Base-by-base conservation (phyloP, 2,888 invertebrate species). In the Trimorus sp. region DNA sequence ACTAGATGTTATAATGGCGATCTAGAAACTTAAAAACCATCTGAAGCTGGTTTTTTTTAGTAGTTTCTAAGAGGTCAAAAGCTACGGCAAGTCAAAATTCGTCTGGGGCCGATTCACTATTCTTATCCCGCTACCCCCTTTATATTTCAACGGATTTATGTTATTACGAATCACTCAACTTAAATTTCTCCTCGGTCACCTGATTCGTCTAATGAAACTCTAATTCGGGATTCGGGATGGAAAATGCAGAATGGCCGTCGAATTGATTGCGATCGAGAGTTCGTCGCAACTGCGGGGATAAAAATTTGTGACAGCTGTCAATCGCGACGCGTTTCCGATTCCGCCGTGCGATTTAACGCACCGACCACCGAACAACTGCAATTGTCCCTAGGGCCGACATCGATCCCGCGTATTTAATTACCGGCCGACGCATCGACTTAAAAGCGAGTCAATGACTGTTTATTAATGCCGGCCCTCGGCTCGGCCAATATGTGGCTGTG, bases 401-500 rank as follows among this genome's bases (percentile, higher is more conserved):
- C 75, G 75, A 78, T 48, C 12, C 51, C 16, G 60, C 58, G 75
- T 71, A 73, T 81, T 81, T 83, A 83, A 83, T 81, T 79, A 83
- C 79, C 69, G 76, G 68, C 71, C 77, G 65, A 75, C 42, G 73
- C 63, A 70, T 76, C 73, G 79, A 79, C 81, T 84, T 82, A 79
- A 84, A 84, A 82, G 71, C 74, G 60, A 77, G 73, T 77, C 79
- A 73, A 54, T 69, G 73, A 69, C 77, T 76, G 79, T 79, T 82
- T 82, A 84, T 84, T 84, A 83, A 82, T 79, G 70, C 59, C 12
- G 36, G 65, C 70, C 63, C 58, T 59, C 73, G 65, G 58, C 66
- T 63, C 66, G 77, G 79, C 85, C 89, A 88, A 89, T 89, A 89
- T 85, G 85, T 81, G 11, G 53, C 68, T 40, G 58, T 87, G 89